A percentile compares a stretch with the other conserved stretches of the same genome.
Evolutionary conservation across 2,113 vertebrate genomes (phyloP).

Genomic region (Collichthys lucidus): DNA sequence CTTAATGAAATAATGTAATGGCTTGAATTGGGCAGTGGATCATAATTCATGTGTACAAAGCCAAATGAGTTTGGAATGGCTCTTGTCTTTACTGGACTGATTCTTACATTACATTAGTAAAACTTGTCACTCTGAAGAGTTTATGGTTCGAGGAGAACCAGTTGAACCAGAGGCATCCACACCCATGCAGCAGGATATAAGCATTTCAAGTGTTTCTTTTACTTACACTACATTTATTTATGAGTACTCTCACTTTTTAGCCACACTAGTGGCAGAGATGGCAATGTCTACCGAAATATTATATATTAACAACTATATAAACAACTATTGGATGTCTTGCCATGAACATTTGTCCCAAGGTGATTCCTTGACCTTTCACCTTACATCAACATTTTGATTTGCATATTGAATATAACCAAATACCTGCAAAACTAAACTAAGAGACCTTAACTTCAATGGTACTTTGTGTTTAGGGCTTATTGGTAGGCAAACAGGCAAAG

Average conservation of each 20-base stretch:
- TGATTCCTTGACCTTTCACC: not conserved
- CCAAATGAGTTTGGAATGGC: constrained; percentile 10
- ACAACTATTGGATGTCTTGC: not conserved
- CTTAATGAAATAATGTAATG: constrained; percentile 61
- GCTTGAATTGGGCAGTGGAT: constrained; percentile 38
- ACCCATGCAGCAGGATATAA: no score
- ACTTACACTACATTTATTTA: no score
- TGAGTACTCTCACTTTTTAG: no score
- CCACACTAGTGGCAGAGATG: no score
- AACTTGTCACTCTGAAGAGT: not conserved
- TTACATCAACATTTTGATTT: not conserved
- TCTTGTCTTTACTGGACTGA: not conserved
- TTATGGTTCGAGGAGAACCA: not conserved
- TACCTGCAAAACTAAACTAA: no score
- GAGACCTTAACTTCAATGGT: no score
- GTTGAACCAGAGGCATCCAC: no score
- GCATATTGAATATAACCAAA: no score
- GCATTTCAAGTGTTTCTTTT: no score
- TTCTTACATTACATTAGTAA: not conserved
- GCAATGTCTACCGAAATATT: no score
- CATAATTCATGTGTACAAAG: constrained; percentile 34
- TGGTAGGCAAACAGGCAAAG: no score
- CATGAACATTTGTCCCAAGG: not conserved
- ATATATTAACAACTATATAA: not conserved
- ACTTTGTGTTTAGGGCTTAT: not conserved